Evolutionary conservation across 2,797 vertebrate species (phyloP).

Genomic region (Poliocrania exsul): DNA sequence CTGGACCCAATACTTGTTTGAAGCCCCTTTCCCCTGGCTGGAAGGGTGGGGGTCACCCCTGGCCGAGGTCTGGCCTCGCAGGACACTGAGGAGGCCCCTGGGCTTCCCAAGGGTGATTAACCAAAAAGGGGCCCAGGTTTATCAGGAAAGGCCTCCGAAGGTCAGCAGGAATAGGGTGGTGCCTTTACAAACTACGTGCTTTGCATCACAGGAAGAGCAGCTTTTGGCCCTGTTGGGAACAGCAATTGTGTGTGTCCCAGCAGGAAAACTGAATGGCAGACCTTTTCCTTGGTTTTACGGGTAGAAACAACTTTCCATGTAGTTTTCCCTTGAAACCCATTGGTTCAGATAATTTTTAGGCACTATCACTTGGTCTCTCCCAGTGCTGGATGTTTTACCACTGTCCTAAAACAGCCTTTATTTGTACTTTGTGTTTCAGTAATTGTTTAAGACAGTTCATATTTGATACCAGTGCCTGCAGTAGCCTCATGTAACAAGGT

Average conservation of each 20-base stretch:
- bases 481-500: not conserved
- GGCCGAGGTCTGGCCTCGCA: fast-evolving
- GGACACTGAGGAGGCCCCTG: not conserved
- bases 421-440: not conserved
- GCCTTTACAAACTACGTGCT: not conserved
- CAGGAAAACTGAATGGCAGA: not conserved
- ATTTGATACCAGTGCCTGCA: not conserved
- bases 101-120: not conserved
- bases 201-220: not conserved
- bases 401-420: not conserved
- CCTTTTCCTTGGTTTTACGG: not conserved
- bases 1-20: not conserved
- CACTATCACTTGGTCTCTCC: not conserved
- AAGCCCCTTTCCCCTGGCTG: not conserved
- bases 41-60: not conserved
- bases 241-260: not conserved
- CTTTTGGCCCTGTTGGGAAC: not conserved
- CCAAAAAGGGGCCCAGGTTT: fast-evolving
- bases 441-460: not conserved
- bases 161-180: not conserved
- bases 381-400: not conserved
- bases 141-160: not conserved
- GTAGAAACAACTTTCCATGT: not conserved
- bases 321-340: not conserved
- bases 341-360: not conserved